Conservation (phyloP, 2,113 vertebrate genomes). For the Paedocypris sp. region DNA sequence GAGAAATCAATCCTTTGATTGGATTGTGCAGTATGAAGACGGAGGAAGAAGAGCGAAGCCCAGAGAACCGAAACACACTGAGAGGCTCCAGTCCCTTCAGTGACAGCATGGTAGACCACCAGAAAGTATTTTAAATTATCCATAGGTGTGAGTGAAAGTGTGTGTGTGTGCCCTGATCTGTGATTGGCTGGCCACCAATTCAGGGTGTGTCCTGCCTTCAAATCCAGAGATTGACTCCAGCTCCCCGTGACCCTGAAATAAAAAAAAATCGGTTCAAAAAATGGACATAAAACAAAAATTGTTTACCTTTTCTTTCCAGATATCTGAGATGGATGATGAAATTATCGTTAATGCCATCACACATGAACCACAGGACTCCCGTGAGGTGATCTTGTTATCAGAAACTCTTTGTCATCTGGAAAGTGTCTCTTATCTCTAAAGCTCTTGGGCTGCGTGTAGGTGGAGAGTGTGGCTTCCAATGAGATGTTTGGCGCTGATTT, state of each 20-base stretch:
- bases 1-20: background rate
- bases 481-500: slow-evolving; percentile 43
- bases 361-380: slow-evolving; percentile 10
- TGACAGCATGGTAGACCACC: slow-evolving; percentile 1
- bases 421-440: background rate
- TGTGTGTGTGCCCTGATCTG: too few relatives aligned
- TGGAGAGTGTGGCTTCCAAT: slow-evolving; percentile 28
- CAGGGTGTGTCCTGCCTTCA: too few relatives aligned
- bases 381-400: slow-evolving; percentile 6
- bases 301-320: background rate
- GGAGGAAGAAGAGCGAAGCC: background rate
- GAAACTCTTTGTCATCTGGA: background rate
- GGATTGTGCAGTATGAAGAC: background rate
- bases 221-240: too few relatives aligned
- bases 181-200: too few relatives aligned
- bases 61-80: background rate
- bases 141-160: too few relatives aligned
- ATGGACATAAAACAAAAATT: background rate
- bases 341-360: background rate
- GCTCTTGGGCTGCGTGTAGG: background rate
- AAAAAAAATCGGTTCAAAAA: too few relatives aligned
- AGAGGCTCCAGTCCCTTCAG: background rate
- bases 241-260: too few relatives aligned
- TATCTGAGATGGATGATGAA: slow-evolving; percentile 11
- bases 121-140: background rate